Percentiles rank a stretch among this genome's conserved stretches.
Evolutionary conservation across 2,888 invertebrate genomes (phyloP).

Genomic region (Shargacucullia verbasci): DNA sequence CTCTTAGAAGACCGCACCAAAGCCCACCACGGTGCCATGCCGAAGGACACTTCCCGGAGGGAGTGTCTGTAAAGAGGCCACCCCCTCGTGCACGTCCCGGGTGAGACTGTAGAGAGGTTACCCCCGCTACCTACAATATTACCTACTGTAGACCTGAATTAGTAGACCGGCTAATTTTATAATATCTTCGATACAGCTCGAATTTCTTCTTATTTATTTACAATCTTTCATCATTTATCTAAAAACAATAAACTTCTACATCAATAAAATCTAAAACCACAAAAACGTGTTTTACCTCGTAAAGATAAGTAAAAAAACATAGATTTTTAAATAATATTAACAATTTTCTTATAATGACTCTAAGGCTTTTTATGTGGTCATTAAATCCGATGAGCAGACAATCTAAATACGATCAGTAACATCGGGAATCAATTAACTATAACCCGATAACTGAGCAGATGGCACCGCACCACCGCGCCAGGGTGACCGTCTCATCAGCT

Average conservation of each 20-base stretch:
- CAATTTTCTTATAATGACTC: slow-evolving; percentile 36
- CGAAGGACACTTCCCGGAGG: too few species aligned
- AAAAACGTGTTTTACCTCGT: slow-evolving; percentile 10
- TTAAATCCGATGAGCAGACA: slow-evolving; percentile 56
- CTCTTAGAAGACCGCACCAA: too few species aligned
- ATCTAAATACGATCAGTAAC: slow-evolving; percentile 62
- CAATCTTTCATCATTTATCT: slow-evolving; percentile 2
- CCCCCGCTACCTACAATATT: too few species aligned
- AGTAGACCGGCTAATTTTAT: background rate
- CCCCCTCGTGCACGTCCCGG: too few species aligned
- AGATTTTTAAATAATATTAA: slow-evolving; percentile 24
- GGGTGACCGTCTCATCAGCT: slow-evolving; percentile 41
- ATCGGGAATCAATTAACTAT: slow-evolving; percentile 68
- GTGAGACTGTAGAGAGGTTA: too few species aligned
- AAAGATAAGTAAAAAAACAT: slow-evolving; percentile 12
- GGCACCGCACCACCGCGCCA: slow-evolving; percentile 43
- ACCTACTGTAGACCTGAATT: too few species aligned
- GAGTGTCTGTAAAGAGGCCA: too few species aligned
- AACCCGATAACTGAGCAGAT: slow-evolving; percentile 58
- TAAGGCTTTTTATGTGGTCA: slow-evolving; percentile 59
- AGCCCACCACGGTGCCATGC: too few species aligned
- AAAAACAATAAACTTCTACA: slow-evolving; percentile 24
- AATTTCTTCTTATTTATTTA: slow-evolving; percentile 7
- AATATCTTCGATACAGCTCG: background rate
- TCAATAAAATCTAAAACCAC: slow-evolving; percentile 6